phyloP scores from a whole-genome alignment of 64 coral and sea anemone species.

The Platygyra sinensis region DNA sequence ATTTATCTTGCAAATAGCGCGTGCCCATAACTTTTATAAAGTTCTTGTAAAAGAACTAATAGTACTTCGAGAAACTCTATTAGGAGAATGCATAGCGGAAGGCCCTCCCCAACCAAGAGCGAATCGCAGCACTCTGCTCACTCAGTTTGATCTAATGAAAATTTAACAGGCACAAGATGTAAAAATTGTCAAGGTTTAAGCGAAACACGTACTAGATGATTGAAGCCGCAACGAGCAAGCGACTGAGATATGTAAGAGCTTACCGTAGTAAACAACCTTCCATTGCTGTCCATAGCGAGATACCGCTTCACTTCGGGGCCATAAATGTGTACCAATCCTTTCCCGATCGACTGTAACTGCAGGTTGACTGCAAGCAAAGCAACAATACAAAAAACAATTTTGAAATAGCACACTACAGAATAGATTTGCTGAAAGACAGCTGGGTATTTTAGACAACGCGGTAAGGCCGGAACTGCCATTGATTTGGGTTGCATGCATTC shows the following conservation, averaged over 20 bases:
- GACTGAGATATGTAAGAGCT: not conserved
- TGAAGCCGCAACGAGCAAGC: not conserved
- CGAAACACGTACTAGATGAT: too few species aligned
- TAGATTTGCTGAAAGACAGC: not conserved
- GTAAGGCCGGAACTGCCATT: not conserved
- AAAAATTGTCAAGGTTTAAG: too few species aligned
- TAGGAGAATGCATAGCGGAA: too few species aligned
- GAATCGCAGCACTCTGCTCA: too few species aligned
- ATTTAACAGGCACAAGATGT: not conserved
- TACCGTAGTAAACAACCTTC: conserved; percentile 17
- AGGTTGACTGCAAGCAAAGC: conserved; percentile 9
- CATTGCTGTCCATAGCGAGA: conserved; percentile 34
- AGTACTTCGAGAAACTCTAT: too few species aligned
- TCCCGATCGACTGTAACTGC: conserved; percentile 9
- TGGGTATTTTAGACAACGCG: not conserved
- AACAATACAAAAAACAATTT: not conserved
- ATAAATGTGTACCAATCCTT: conserved; percentile 25
- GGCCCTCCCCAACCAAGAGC: too few species aligned
- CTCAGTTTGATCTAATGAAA: not conserved
- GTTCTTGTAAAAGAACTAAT: too few species aligned
- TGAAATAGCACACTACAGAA: not conserved
- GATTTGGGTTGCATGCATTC: not conserved
- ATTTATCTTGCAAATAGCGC: too few species aligned
- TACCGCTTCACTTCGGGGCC: not conserved
- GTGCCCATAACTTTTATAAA: too few species aligned